Base-by-base conservation (phyloP, 2,888 invertebrate genomes). In the Pelosia muscerda region DNA sequence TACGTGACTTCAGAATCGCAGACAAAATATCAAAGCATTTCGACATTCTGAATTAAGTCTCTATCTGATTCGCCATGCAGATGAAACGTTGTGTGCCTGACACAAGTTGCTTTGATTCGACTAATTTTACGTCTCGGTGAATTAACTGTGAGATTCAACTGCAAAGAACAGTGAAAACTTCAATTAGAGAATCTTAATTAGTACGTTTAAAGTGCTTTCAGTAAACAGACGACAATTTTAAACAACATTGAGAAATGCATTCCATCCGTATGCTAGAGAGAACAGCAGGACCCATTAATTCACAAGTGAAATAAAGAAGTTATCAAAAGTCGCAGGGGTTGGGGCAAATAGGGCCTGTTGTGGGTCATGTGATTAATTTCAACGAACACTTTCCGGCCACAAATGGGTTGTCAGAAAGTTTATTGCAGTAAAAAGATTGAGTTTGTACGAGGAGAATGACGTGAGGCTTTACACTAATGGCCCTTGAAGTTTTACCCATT, bases 331-430 rank as follows among this genome's bases (percentile, higher is more conserved):
- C 83, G 72, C 73, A 74, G 70, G 73, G 77, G 82, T 78, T 81
- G 81, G 77, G 83, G 81, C 85, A 88, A 88, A 86, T 87, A 88
- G 85, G 86, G 84, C 84, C 84, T 87, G 86, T 87, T 87, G 84
- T 84, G 87, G 88, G 86, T 86, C 87, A 88, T 87, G 88, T 91
- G 90, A 93, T 92, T 92, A 91, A 92, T 93, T 90, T 88, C 81
- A 87, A 86, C 86, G 88, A 90, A 92, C 90, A 91, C 90, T 92
- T 88, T 86, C 86, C 87, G 87, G 85, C 87, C 91, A 90, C 90
- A 92, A 93, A 93, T 90, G 90, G 91, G 88, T 89, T 91, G 91
- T 92, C 92, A 92, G 88, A 90, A 92, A 93, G 89, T 93, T 93
- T 92, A 92, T 92, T 91, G 92, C 92, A 89, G 91, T 91, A 93